Evolutionary conservation across 2,113 vertebrate genomes (phyloP).

Genomic region (Aramus guarauna): DNA sequence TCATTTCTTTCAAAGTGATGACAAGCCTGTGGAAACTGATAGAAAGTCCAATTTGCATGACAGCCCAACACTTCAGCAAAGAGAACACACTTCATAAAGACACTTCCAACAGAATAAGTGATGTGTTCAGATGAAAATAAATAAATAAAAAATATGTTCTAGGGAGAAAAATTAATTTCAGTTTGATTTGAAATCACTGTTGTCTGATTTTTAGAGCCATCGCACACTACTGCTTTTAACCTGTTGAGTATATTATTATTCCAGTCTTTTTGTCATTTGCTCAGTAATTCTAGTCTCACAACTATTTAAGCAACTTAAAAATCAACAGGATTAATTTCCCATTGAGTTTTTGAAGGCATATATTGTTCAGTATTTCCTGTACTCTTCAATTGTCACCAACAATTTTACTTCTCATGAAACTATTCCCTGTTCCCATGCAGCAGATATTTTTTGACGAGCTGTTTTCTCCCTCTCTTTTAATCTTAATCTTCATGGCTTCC

Average conservation of each 20-base stretch:
- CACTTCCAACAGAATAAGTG: slow-evolving; percentile 16
- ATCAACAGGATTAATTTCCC: not conserved
- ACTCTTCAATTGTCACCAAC: not conserved
- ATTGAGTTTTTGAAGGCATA: not conserved
- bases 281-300: not conserved
- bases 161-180: not conserved
- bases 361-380: not conserved
- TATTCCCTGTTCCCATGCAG: not conserved
- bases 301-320: not conserved
- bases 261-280: not conserved
- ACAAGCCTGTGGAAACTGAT: slow-evolving; percentile 32
- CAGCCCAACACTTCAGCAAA: slow-evolving; percentile 3
- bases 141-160: not conserved
- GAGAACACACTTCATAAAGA: slow-evolving; percentile 6
- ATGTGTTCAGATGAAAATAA: slow-evolving; percentile 22
- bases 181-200: not conserved
- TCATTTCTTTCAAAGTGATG: slow-evolving; percentile 26
- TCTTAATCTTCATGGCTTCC: not conserved
- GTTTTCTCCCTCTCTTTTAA: not conserved
- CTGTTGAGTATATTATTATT: not conserved
- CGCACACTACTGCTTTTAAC: not conserved
- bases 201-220: not conserved
- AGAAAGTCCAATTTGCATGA: slow-evolving; percentile 24
- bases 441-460: not conserved
- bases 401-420: not conserved